A percentile compares a stretch with the other conserved stretches of the same genome.
Evolutionary conservation across 2,113 vertebrate species (phyloP).

Genomic region (Pedetes capensis): DNA sequence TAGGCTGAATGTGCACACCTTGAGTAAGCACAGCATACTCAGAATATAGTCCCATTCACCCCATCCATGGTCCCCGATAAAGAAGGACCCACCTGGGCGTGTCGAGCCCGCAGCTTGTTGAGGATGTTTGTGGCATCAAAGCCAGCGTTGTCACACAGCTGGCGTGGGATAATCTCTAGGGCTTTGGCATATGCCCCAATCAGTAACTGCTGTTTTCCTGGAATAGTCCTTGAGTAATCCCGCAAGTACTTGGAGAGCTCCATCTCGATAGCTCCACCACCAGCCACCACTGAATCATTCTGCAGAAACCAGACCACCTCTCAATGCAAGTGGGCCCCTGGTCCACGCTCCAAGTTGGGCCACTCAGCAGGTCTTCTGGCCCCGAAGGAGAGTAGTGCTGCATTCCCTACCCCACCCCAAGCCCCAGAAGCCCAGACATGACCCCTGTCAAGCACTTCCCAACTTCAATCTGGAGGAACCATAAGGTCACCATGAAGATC

Average conservation of each 20-base stretch:
- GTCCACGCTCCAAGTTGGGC: neutral
- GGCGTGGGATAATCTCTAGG: conserved; percentile 96
- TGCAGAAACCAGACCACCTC: conserved; percentile 65
- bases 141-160: conserved; percentile 98
- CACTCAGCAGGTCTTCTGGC: neutral
- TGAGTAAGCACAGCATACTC: neutral
- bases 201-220: conserved; percentile 97
- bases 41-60: neutral
- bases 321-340: neutral
- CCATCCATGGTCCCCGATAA: neutral
- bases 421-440: neutral
- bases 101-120: conserved; percentile 97
- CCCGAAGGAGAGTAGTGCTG: neutral
- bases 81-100: conserved; percentile 90
- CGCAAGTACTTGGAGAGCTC: conserved; percentile 96
- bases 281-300: conserved; percentile 96
- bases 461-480: neutral
- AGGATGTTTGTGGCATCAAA: conserved; percentile 99
- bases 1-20: neutral
- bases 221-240: conserved; percentile 97
- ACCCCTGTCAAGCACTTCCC: neutral
- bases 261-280: conserved; percentile 98
- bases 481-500: neutral
- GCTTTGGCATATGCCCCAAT: conserved; percentile 98
- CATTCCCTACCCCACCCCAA: neutral